These are phyloP conservation scores for Drosophila paranaensis DNA, from an alignment of 2,888 invertebrate species.

Conservation along the genomic window DNA sequence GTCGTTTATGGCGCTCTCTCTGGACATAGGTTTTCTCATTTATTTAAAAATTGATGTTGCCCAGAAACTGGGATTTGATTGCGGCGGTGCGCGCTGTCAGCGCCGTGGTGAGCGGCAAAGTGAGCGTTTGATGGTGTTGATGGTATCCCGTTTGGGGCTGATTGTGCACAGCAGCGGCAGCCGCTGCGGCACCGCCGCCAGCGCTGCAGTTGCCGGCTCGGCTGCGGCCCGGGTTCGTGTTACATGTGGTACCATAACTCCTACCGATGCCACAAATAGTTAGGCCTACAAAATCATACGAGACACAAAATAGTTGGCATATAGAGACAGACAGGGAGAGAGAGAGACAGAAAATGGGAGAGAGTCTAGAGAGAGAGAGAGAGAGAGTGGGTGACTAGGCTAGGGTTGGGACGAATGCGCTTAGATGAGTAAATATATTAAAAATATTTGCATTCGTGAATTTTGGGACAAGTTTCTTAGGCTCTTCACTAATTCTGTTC, in stretches of 20 bases:
- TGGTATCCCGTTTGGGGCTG: conserved; percentile 81
- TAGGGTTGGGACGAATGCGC: conserved; percentile 58
- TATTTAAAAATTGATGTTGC: conserved; percentile 84
- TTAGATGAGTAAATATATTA: conserved; percentile 1
- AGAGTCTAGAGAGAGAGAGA: conserved; percentile 25
- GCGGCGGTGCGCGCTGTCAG: conserved; percentile 83
- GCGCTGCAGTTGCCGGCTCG: conserved; percentile 69
- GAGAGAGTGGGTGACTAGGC: conserved; percentile 27
- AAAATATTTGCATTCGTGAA: conserved; percentile 36
- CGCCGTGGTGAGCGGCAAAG: conserved; percentile 84
- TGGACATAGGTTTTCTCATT: background rate
- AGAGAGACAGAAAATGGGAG: conserved; percentile 7
- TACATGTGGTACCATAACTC: conserved; percentile 84
- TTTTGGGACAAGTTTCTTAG: conserved; percentile 5
- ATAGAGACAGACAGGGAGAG: conserved; percentile 41
- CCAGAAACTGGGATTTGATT: conserved; percentile 85
- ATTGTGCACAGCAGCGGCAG: conserved; percentile 64
- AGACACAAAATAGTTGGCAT: conserved; percentile 68
- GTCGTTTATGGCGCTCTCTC: conserved; percentile 6
- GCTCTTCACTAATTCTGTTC: background rate
- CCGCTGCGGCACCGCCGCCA: conserved; percentile 69
- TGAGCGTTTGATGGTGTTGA: conserved; percentile 80
- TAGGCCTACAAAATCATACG: conserved; percentile 83
- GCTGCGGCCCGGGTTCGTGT: conserved; percentile 82
- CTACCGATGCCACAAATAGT: conserved; percentile 85